Evolutionary conservation across 2,113 vertebrate species (phyloP).

Genomic region (Rhinopomastus cyanomelas): DNA sequence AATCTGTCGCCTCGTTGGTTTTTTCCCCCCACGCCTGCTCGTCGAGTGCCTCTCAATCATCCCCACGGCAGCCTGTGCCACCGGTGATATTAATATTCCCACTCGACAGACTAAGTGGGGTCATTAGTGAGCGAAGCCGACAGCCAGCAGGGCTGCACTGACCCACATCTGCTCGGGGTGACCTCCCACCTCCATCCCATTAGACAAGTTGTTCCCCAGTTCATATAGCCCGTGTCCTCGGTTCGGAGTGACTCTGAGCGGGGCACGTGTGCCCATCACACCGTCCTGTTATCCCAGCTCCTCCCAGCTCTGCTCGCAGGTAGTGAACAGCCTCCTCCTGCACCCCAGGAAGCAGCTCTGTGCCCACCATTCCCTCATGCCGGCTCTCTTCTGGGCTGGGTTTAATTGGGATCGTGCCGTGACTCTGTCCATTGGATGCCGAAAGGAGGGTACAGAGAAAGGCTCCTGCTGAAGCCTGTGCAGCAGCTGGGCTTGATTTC

Average conservation of each 20-base stretch:
- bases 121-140: neutral
- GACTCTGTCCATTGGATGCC: accelerated
- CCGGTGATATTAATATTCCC: neutral
- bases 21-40: accelerated
- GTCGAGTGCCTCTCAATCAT: neutral
- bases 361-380: neutral
- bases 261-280: neutral
- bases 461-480: neutral
- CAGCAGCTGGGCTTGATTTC: neutral
- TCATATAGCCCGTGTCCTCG: neutral
- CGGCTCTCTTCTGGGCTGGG: neutral
- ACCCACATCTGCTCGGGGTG: neutral
- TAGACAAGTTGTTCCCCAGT: neutral
- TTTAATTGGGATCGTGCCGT: neutral
- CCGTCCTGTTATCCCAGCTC: accelerated
- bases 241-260: neutral
- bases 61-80: neutral
- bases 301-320: neutral
- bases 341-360: neutral
- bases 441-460: neutral
- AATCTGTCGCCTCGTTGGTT: neutral
- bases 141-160: neutral
- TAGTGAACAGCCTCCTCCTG: neutral
- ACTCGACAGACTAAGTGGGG: neutral
- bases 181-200: neutral